Base-by-base conservation (phyloP, 2,113 vertebrate genomes). In the Sitta europaea region DNA sequence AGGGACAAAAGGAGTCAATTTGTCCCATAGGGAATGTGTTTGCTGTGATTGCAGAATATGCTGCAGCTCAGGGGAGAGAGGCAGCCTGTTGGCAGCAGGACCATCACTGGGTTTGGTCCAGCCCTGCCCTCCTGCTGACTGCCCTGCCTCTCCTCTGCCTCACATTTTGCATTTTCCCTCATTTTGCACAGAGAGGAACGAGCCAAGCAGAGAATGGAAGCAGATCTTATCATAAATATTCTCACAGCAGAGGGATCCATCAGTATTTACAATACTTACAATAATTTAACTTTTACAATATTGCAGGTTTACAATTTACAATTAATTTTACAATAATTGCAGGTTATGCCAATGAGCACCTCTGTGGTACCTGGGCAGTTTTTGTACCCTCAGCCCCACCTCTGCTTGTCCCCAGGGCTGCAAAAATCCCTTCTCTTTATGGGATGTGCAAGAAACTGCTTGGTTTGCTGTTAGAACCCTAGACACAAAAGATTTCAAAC, bases 11-110 rank as follows among this genome's bases (percentile, higher is more conserved):
- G 27, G 17, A 86, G 28, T 29, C 14, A 48, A 3, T 35, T 72
- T 66, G 6, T 75, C 27, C 47, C 12, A 5, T 0, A 8, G 4
- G 17, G 31, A 35, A 31, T 6, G 40, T n/a, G 9, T 42, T 78
- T 5, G 0, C 23, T 0, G 0, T 9, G 24, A 77, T 15, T 53
- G 50, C 77, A 55, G 36, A 27, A 54, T 22, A 7, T 91, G 43
- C 47, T 35, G 50, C n/a, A 54, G 77, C 81, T 63, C 78, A 33
- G 9, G 9, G 2, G 10, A 33, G 43, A 51, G 43, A 29, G 47
- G n/a, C 63, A 83, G 62, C 42, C 29, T 47, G 76, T 16, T 27
- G 71, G 54, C 1, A 58, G 61, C 68, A 45, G 22, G 21, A 75
- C 19, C 23, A 20, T 11, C n/a, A 14, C 23, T 29, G 78, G 38